Evolutionary conservation across 2,888 invertebrate species (phyloP), one percentile per base, ranked within the genome.

Genomic region (Tuta absoluta): DNA sequence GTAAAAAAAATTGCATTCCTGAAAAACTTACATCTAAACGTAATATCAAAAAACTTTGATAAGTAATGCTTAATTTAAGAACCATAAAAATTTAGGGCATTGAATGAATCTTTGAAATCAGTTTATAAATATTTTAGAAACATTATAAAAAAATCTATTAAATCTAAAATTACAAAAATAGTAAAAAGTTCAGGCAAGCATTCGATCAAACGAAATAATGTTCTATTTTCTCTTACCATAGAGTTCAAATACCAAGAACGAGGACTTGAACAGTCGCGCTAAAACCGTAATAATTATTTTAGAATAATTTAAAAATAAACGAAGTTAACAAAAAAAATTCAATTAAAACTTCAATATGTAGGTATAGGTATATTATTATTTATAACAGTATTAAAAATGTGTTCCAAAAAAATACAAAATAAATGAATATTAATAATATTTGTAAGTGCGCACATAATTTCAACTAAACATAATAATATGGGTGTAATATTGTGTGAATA

Each of bases 201-300:
- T 23, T 51, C 21, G 23, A 51, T 11, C 19, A 51, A 51, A 51
- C 51, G 21, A 12, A 21, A 51, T 21, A 23, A 51, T 12, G 10
- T 51, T 11, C 17, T 51, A 12, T 17, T 33, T 21, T 2, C 19
- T 73, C 90, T 90, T 89, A 91, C 91, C 91, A 74, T 85, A 89
- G 2, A 91, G 70, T 69, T 84, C 80, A 72, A 89, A 73, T 61
- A 76, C 73, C 76, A 87, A 75, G 76, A 82, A 85, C 41, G 87
- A 80, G 0, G 84, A 76, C 53, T 80, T 84, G 58, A 84, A 78
- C 77, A 85, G 87, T 72, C 85, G 84, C 58, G 86, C 91, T 90
- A 89, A 80, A 61, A 66, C 71, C 23, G 28, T 12, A 56, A 24
- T 12, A 33, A 12, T 17, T 33, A 21, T 41, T 17, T 59, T 21